These are phyloP conservation scores for Pelecanoides urinatrix DNA, from an alignment of 2,113 vertebrate genomes.

Conservation along the genomic window DNA sequence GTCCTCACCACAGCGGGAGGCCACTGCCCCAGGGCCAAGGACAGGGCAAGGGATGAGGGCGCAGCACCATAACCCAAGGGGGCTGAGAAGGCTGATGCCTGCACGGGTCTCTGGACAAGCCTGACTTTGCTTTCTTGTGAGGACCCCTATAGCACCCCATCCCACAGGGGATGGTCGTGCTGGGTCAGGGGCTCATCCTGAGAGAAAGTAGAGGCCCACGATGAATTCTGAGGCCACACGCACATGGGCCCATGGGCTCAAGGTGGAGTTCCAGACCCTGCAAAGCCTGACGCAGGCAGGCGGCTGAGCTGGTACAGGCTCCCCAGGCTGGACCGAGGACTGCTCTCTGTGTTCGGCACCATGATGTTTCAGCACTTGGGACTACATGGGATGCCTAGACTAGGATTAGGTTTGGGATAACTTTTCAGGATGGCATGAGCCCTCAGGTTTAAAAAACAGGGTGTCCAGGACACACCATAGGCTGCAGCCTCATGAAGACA, in stretches of 20 bases:
- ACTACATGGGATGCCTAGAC: neutral
- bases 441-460: neutral
- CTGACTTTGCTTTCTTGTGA: fast-evolving
- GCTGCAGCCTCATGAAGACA: neutral
- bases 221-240: fast-evolving
- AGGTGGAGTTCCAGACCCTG: neutral
- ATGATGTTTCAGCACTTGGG: neutral
- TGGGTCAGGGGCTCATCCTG: neutral
- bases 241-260: neutral
- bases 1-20: fast-evolving
- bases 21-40: neutral
- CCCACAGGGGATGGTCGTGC: neutral
- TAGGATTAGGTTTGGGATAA: neutral
- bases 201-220: neutral
- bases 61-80: neutral
- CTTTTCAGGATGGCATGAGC: neutral
- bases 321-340: neutral
- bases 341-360: neutral
- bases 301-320: neutral
- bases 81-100: neutral
- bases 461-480: fast-evolving
- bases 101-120: neutral
- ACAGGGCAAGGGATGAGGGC: neutral
- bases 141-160: neutral
- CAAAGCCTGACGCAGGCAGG: neutral